Evolutionary conservation across 1,140 invertebrate species (phyloP).

Genomic region (Aplysia californica): DNA sequence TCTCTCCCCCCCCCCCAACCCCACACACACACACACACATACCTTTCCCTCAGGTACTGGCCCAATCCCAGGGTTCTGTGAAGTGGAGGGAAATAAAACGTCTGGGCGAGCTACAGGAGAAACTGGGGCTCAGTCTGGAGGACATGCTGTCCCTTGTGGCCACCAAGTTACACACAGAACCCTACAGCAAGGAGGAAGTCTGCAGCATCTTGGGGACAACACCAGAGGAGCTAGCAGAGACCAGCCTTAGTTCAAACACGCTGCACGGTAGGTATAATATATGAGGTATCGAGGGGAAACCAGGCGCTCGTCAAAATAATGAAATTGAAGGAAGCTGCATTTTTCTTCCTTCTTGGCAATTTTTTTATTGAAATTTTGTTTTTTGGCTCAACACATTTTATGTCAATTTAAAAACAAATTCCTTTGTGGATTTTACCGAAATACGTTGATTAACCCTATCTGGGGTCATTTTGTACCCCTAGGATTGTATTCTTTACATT

Average conservation of each 20-base stretch:
- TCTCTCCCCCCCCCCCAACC: too few relatives aligned
- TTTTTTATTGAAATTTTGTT: not conserved
- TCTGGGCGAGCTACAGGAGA: constrained; percentile 80
- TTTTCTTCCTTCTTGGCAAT: not conserved
- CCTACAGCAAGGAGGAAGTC: constrained; percentile 84
- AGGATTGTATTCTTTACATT: too few relatives aligned
- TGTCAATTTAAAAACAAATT: too few relatives aligned
- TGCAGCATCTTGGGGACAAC: constrained; percentile 74
- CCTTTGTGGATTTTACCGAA: too few relatives aligned
- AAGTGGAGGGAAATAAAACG: constrained; percentile 74
- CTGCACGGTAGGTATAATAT: constrained; percentile 64
- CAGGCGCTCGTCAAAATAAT: too few relatives aligned
- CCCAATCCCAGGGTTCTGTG: constrained; percentile 76
- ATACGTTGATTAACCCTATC: too few relatives aligned
- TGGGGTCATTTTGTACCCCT: too few relatives aligned
- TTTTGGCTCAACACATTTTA: too few relatives aligned
- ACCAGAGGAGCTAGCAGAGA: constrained; percentile 75
- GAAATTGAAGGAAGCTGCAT: too few relatives aligned
- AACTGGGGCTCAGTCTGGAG: constrained; percentile 73
- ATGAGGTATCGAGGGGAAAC: too few relatives aligned
- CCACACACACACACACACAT: too few relatives aligned
- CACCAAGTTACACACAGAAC: constrained; percentile 75
- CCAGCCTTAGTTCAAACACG: constrained; percentile 78
- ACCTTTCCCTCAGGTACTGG: constrained; percentile 76
- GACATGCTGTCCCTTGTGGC: constrained; percentile 79